Percentiles rank a stretch among this genome's conserved stretches.
Conservation (phyloP, 1,140 invertebrate species). For the Druon quercuslanigerum region DNA sequence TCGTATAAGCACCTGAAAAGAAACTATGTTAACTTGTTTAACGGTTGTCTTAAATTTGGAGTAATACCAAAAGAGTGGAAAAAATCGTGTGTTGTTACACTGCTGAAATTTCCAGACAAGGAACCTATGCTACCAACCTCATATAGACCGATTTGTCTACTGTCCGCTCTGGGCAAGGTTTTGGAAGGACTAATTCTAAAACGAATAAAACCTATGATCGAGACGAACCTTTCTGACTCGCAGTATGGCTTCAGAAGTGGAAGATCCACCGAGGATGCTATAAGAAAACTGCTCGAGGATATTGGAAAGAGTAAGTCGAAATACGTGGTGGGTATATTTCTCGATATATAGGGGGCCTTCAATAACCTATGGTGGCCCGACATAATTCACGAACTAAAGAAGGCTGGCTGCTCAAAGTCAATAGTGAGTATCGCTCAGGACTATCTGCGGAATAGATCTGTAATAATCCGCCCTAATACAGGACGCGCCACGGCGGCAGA, state of each 20-base stretch:
- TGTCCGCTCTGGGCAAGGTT: conserved; percentile 67
- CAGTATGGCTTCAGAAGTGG: conserved; percentile 65
- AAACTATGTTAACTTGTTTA: conserved; percentile 45
- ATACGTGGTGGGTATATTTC: conserved; percentile 56
- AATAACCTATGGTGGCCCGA: conserved; percentile 68
- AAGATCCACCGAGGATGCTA: conserved; percentile 66
- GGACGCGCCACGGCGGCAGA: too few relatives aligned
- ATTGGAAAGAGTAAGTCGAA: conserved; percentile 36
- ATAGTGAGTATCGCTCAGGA: too few relatives aligned
- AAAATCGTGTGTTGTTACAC: conserved; percentile 53
- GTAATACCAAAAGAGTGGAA: conserved; percentile 68
- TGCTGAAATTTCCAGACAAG: conserved; percentile 64
- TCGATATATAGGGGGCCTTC: conserved; percentile 74
- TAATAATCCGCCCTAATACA: too few relatives aligned
- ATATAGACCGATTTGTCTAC: conserved; percentile 68
- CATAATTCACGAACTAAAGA: conserved; percentile 53
- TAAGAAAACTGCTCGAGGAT: conserved; percentile 39
- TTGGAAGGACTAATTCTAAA: conserved; percentile 62
- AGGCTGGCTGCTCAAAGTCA: conserved; percentile 51
- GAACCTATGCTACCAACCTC: conserved; percentile 54
- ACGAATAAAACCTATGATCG: conserved; percentile 34
- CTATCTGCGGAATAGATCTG: too few relatives aligned
- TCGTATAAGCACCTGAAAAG: conserved; percentile 26
- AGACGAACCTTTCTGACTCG: conserved; percentile 16
- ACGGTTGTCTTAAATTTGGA: conserved; percentile 50